Conservation (phyloP, 2,797 vertebrate genomes). For the Botia kubotai region DNA sequence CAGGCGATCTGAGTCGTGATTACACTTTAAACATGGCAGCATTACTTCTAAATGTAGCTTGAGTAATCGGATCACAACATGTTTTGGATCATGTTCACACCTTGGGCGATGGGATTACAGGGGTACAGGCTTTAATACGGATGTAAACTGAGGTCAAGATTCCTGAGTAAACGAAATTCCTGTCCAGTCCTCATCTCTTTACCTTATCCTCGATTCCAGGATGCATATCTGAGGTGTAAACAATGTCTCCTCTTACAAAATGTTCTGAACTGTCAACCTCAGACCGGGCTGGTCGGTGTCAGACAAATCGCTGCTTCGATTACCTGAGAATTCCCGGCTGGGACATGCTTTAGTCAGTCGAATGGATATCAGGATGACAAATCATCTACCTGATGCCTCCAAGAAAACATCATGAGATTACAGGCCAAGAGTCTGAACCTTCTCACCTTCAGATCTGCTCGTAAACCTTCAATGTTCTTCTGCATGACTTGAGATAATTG, state of each 20-base stretch:
- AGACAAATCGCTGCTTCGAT: conserved; percentile 37
- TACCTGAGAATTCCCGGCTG: conserved; percentile 36
- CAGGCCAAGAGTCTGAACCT: neutral
- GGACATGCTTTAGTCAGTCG: conserved; percentile 38
- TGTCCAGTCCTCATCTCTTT: neutral
- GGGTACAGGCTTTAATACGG: neutral
- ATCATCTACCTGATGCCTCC: conserved; percentile 57
- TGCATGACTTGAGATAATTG: conserved; percentile 26
- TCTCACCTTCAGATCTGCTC: conserved; percentile 57
- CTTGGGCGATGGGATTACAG: neutral
- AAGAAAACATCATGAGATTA: conserved; percentile 38
- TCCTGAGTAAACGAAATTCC: neutral
- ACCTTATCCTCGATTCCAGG: neutral
- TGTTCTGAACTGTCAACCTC: conserved; percentile 26
- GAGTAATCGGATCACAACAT: neutral
- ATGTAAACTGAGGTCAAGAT: neutral
- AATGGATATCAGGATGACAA: conserved; percentile 62
- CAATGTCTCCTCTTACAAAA: neutral
- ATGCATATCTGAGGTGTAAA: neutral
- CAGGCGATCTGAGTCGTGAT: too few relatives aligned
- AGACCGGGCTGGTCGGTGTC: conserved; percentile 13
- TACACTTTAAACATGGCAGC: neutral
- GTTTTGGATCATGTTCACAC: neutral
- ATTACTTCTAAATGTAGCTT: neutral
- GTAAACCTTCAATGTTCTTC: conserved; percentile 64